These are phyloP conservation scores for Salmo trutta DNA, from an alignment of 2,797 vertebrate species.

Conservation along the genomic window DNA sequence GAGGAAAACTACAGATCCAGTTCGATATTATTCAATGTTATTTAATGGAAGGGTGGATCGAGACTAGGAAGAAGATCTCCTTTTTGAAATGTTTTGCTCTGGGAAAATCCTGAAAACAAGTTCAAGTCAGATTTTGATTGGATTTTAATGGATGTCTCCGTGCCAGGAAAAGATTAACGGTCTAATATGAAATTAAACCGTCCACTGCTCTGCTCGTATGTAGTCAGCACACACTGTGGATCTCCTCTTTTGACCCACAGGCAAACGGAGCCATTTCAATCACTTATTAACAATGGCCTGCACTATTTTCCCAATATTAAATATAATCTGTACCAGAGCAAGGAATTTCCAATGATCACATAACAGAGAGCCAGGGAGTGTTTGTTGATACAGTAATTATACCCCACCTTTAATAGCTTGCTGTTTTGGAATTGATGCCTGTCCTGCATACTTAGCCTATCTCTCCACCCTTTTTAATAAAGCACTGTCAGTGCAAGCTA, in stretches of 20 bases:
- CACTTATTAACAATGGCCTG: conserved; percentile 59
- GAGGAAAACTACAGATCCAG: conserved; percentile 21
- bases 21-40: conserved; percentile 53
- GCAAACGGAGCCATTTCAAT: conserved; percentile 54
- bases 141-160: conserved; percentile 68
- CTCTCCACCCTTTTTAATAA: conserved; percentile 78
- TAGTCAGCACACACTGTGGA: conserved; percentile 32
- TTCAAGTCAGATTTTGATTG: conserved; percentile 63
- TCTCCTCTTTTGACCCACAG: conserved; percentile 56
- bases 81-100: conserved; percentile 44
- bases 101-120: conserved; percentile 62
- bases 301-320: conserved; percentile 59
- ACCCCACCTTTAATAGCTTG: conserved; percentile 72
- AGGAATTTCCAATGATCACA: conserved; percentile 65
- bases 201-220: conserved; percentile 48
- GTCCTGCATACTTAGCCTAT: conserved; percentile 65
- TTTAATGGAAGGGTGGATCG: conserved; percentile 55
- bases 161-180: conserved; percentile 73
- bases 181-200: conserved; percentile 72
- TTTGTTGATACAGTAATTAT: conserved; percentile 75
- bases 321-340: conserved; percentile 50
- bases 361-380: conserved; percentile 57
- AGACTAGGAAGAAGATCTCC: conserved; percentile 60
- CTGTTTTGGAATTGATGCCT: conserved; percentile 64
- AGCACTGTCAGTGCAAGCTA: conserved; percentile 70